Conservation (phyloP, 2,888 invertebrate genomes). For the Parnassius smintheus region DNA sequence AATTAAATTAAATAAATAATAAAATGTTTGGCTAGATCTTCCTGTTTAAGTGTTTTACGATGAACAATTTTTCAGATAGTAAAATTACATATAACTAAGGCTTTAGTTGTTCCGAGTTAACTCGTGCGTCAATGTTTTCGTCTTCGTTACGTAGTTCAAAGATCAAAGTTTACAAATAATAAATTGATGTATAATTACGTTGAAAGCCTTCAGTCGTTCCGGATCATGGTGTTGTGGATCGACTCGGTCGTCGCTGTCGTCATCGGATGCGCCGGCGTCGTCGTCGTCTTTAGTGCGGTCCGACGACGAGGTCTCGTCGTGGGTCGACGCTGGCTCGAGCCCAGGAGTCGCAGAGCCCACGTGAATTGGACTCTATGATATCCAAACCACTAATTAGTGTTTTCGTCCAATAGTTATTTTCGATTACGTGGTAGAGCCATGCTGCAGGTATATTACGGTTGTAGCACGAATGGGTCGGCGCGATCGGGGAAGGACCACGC, state of each 20-base stretch:
- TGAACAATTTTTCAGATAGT: too few species aligned
- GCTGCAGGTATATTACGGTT: too few species aligned
- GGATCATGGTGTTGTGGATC: conserved; percentile 95
- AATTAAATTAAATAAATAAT: too few species aligned
- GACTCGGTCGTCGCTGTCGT: conserved; percentile 94
- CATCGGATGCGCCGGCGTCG: conserved; percentile 83
- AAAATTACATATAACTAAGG: too few species aligned
- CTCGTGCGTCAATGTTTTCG: not conserved
- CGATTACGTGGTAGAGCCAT: too few species aligned
- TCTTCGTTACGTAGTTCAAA: not conserved
- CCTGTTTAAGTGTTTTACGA: too few species aligned
- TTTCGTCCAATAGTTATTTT: not conserved
- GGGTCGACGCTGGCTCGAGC: conserved; percentile 83
- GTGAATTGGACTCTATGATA: conserved; percentile 83
- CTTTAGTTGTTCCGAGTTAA: not conserved
- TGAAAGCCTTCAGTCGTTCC: conserved; percentile 96
- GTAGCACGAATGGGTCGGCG: too few species aligned
- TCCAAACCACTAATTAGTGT: conserved; percentile 38
- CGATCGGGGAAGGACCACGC: too few species aligned
- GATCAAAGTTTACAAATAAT: not conserved
- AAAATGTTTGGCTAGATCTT: too few species aligned
- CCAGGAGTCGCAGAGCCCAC: conserved; percentile 76
- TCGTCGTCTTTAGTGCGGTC: conserved; percentile 93
- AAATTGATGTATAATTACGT: conserved; percentile 83
- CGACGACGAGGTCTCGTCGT: conserved; percentile 94